Base-by-base conservation (phyloP, 1,140 invertebrate genomes). In the Gonatopus flavifemur region DNA sequence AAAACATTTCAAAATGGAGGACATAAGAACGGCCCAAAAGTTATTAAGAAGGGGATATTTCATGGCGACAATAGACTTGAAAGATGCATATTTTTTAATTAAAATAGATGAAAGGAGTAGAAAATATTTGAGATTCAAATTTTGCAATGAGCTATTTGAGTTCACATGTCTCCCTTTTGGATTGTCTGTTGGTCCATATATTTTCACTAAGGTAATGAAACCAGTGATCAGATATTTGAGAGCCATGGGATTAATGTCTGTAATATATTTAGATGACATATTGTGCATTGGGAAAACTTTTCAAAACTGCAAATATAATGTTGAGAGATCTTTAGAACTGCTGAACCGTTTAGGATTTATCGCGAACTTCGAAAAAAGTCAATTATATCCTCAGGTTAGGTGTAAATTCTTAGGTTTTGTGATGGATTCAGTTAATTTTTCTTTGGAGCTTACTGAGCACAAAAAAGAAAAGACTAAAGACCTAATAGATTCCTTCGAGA, bases 1-100 rank as follows among this genome's bases (percentile, higher is more conserved):
- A 18, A 35, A 9, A 13, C 57, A 67, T 39, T 67, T 67, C 37
- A 67, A 67, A 49, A 22, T 67, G 31, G 55, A 67, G 31, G 59
- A 67, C 16, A 35, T 53, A 4, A 31, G 45, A 30, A 45, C 47
- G 6, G 57, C 21, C 0, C 35, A 16, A 53, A 22, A 35, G 40
- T 2, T 45, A 15, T 4, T 13, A 28, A 28, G 22, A 41, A 46
- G 58, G 1, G 16, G 15, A 19, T 49, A 15, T 33, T 65, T 40
- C 38, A 52, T 62, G 49, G 45, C 43, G 10, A 45, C 43, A 1
- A 1, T 52, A n/a, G 37, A 48, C 21, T 12, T 49, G 0, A 1
- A 36, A 25, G 47, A 42, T 24, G 47, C 47, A 1, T 49, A 50
- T 24, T 50, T 41, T 42, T 9, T 42, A 4, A n/a, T 49, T 7